phyloP scores from a whole-genome alignment of 1,140 invertebrate species.

The Idris sp. region DNA sequence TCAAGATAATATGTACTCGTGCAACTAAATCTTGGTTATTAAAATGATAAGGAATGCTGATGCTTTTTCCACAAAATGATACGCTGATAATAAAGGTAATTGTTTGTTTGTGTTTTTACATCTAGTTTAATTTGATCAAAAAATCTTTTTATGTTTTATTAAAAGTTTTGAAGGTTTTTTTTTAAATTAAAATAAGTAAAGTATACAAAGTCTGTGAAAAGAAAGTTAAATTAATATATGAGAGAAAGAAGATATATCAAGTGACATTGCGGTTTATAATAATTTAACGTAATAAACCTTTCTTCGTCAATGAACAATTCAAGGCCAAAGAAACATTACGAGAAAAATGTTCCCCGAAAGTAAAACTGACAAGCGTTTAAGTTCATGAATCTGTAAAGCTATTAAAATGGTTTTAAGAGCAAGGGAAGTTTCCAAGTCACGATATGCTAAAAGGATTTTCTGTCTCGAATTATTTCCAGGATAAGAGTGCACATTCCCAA shows the following conservation, averaged over 20 bases:
- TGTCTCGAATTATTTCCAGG: conserved; percentile 54
- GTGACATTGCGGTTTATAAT: conserved; percentile 1
- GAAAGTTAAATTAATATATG: too few relatives aligned
- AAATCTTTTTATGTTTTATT: too few relatives aligned
- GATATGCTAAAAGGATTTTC: conserved; percentile 60
- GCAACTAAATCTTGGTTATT: conserved; percentile 1
- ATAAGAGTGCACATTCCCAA: conserved; percentile 27
- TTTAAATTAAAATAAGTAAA: too few relatives aligned
- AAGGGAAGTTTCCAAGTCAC: conserved; percentile 57
- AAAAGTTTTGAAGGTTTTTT: too few relatives aligned
- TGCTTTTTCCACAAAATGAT: not conserved
- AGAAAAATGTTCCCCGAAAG: conserved; percentile 44
- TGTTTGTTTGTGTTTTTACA: conserved; percentile 2
- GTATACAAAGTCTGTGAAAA: too few relatives aligned
- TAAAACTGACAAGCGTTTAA: conserved; percentile 56
- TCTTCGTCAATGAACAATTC: conserved; percentile 26
- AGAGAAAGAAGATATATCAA: too few relatives aligned
- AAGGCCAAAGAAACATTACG: conserved; percentile 36
- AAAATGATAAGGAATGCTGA: conserved; percentile 3
- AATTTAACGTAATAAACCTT: conserved; percentile 31
- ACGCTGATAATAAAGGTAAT: not conserved
- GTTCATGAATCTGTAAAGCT: conserved; percentile 58
- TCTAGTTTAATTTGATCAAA: too few relatives aligned
- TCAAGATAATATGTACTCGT: not conserved
- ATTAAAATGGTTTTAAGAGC: conserved; percentile 59